Percentiles rank a stretch among this genome's conserved stretches.
phyloP scores from a whole-genome alignment of 2,113 vertebrate species.

The Rhynchomys soricoides region DNA sequence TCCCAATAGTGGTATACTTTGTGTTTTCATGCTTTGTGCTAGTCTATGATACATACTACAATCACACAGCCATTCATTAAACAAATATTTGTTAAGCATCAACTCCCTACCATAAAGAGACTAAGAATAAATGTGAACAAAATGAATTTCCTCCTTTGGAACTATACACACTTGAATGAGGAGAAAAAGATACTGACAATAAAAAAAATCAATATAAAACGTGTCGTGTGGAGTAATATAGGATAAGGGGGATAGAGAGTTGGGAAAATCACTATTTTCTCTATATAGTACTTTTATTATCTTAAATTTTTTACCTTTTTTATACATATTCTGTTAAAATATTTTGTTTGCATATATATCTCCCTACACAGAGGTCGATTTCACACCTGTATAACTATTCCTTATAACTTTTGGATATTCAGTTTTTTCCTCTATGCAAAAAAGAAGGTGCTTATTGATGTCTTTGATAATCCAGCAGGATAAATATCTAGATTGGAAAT shows the following conservation, averaged over 20 bases:
- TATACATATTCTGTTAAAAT: constrained; percentile 42
- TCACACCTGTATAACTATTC: not conserved
- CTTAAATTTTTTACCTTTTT: constrained; percentile 24
- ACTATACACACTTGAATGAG: not conserved
- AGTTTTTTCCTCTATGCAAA: not conserved
- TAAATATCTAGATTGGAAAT: not conserved
- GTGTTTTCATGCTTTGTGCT: not conserved
- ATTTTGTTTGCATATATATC: not conserved
- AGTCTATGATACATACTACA: not conserved
- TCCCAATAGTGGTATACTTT: not conserved
- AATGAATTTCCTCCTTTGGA: not conserved
- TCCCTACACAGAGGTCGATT: not conserved
- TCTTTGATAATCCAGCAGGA: not conserved
- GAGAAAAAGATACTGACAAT: not conserved
- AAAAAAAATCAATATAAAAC: not conserved
- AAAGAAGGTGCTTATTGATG: not conserved
- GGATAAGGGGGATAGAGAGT: not conserved
- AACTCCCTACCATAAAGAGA: not conserved
- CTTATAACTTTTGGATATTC: not conserved
- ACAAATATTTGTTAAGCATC: constrained; percentile 9
- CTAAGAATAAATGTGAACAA: constrained; percentile 24
- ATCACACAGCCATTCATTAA: constrained; percentile 16
- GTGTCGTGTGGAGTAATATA: not conserved
- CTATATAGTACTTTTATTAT: not conserved
- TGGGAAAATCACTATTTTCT: not conserved